A percentile compares a stretch with the other conserved stretches of the same genome.
Conservation (phyloP, 2,888 invertebrate genomes). For the Chrysotoxum bicinctum region DNA sequence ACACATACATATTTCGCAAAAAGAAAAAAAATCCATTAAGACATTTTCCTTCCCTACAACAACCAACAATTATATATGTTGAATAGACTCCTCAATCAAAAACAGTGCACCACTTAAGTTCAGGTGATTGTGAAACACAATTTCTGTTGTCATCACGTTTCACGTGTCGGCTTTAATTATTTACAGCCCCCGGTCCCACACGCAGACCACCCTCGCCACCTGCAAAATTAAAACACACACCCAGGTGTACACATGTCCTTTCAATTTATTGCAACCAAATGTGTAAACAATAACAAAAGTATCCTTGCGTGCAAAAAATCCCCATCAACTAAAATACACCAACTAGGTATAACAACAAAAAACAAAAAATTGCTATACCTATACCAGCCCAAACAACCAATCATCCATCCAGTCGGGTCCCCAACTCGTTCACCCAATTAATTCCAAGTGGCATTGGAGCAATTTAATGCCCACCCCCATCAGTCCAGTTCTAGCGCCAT, state of each 20-base stretch:
- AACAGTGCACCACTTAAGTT: constrained; percentile 26
- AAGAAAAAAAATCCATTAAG: no score
- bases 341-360: constrained; percentile 1
- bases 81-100: not conserved
- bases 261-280: constrained; percentile 71
- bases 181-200: not conserved
- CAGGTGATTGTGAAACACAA: constrained; percentile 32
- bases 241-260: constrained; percentile 66
- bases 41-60: no score
- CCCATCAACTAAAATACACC: constrained; percentile 9
- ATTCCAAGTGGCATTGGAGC: constrained; percentile 52
- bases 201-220: not conserved
- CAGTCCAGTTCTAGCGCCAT: not conserved
- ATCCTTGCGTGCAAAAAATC: constrained; percentile 58
- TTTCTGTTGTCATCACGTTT: constrained; percentile 24
- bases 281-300: constrained; percentile 71
- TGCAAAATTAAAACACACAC: constrained; percentile 26
- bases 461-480: constrained; percentile 55
- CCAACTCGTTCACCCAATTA: constrained; percentile 54
- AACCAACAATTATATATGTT: not conserved
- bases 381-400: constrained; percentile 62
- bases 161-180: constrained; percentile 31
- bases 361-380: constrained; percentile 22
- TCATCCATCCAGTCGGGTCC: constrained; percentile 49
- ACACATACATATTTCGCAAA: no score